Base-by-base conservation (phyloP, 1,140 invertebrate species). In the Anastatus disparis region DNA sequence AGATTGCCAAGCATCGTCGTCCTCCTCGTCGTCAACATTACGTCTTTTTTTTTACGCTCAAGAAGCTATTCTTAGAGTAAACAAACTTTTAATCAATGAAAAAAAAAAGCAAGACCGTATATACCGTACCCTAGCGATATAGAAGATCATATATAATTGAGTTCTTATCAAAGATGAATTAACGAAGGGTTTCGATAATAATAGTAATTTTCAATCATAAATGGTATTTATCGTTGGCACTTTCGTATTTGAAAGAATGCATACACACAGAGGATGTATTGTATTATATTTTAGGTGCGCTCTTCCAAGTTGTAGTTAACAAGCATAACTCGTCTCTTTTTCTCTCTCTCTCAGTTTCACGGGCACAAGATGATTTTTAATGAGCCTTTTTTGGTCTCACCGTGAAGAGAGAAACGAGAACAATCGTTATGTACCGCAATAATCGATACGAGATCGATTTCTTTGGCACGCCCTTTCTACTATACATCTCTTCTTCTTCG, bases 281-380 rank as follows among this genome's bases (percentile, higher is more conserved):
- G n/a, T 48, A 17, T 13, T n/a, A 20, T 48, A 20, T 15, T 48
- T 17, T 17, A 17, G 4, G 52, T 13, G 55, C 3, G 29, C 29
- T 29, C 15, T 29, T 38, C 31, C 53, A 29, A 55, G 52, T 20
- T n/a, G n/a, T 22, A 65, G 52, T 66, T 66, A 66, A 66, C 63
- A 52, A 66, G 53, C 44, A n/a, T 38, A n/a, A n/a, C 42, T 31
- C 59, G 59, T 46, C 24, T 12, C 2, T n/a, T n/a, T n/a, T n/a
- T n/a, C n/a, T n/a, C n/a, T n/a, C n/a, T n/a, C n/a, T n/a, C n/a
- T n/a, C n/a, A n/a, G n/a, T n/a, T n/a, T n/a, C n/a, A n/a, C 35
- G 20, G 27, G 63, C 63, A n/a, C n/a, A n/a, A n/a, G n/a, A n/a
- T n/a, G n/a, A n/a, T 59, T 70, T 70, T 70, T 70, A 70, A 70